phyloP scores from a whole-genome alignment of 2,888 invertebrate species.

The Habrosyne pyritoides region DNA sequence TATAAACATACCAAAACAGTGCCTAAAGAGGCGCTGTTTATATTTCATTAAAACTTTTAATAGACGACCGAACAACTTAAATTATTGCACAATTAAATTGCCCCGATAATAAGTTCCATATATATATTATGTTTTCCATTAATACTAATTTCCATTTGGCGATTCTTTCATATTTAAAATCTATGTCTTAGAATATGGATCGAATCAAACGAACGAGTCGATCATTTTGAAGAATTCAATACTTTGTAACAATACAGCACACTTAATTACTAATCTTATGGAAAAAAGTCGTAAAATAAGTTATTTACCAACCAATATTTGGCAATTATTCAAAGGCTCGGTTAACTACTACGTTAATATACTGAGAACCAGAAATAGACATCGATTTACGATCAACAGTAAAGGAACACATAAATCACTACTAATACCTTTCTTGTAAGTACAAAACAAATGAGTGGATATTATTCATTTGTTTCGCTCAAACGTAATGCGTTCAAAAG shows the following conservation, averaged over 20 bases:
- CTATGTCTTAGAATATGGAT: too few relatives aligned
- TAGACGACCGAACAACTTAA: conserved; percentile 21
- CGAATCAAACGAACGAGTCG: too few relatives aligned
- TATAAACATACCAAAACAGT: conserved; percentile 6
- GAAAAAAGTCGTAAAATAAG: not conserved
- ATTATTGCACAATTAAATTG: conserved; percentile 25
- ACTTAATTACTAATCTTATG: too few relatives aligned
- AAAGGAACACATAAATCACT: conserved; percentile 36
- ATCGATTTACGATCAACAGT: conserved; percentile 26
- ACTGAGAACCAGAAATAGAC: conserved; percentile 18
- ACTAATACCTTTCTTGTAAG: conserved; percentile 30
- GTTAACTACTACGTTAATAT: conserved; percentile 24
- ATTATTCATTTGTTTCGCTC: conserved; percentile 15
- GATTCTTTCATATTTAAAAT: too few relatives aligned
- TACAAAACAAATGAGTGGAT: conserved; percentile 23
- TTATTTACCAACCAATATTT: not conserved
- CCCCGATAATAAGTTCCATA: conserved; percentile 26
- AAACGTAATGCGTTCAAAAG: conserved; percentile 11
- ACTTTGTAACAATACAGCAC: too few relatives aligned
- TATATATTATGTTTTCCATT: too few relatives aligned
- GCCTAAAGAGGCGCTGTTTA: not conserved
- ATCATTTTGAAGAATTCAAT: too few relatives aligned
- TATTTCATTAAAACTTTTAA: conserved; percentile 31
- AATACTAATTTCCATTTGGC: too few relatives aligned
- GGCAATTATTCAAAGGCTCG: conserved; percentile 12